phyloP scores from a whole-genome alignment of 2,888 invertebrate genomes.

The Pyrrhia umbra region DNA sequence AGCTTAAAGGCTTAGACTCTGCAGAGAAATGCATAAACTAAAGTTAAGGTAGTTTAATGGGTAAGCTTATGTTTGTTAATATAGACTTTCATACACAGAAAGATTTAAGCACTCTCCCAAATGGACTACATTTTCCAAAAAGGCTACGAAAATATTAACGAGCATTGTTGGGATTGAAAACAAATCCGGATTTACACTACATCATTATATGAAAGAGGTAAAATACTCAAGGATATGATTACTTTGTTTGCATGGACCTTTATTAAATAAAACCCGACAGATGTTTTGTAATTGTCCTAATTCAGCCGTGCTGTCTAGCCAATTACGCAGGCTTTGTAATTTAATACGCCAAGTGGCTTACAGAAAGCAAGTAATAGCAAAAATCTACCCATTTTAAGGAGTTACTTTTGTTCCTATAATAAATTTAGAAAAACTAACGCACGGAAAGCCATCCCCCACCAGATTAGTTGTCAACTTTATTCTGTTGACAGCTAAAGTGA shows the following conservation, averaged over 20 bases:
- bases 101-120: constrained; percentile 7
- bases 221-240: not conserved
- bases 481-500: no score
- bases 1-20: constrained; percentile 6
- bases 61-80: not conserved
- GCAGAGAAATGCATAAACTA: not conserved
- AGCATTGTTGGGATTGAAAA: not conserved
- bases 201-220: not conserved
- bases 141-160: no score
- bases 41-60: constrained; percentile 1
- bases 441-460: no score
- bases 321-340: constrained; percentile 33
- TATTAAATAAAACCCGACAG: constrained; percentile 3
- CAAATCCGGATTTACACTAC: no score
- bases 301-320: constrained; percentile 26
- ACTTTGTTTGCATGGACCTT: not conserved
- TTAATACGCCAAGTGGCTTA: constrained; percentile 2
- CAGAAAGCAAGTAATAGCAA: no score
- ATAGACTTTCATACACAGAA: not conserved
- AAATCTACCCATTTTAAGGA: not conserved
- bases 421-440: not conserved
- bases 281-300: constrained; percentile 27
- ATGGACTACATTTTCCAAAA: not conserved
- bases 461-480: no score
- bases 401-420: not conserved